A percentile compares a stretch with the other conserved stretches of the same genome.
phyloP scores from a whole-genome alignment of 2,797 vertebrate genomes.

The Polyboroides typus region DNA sequence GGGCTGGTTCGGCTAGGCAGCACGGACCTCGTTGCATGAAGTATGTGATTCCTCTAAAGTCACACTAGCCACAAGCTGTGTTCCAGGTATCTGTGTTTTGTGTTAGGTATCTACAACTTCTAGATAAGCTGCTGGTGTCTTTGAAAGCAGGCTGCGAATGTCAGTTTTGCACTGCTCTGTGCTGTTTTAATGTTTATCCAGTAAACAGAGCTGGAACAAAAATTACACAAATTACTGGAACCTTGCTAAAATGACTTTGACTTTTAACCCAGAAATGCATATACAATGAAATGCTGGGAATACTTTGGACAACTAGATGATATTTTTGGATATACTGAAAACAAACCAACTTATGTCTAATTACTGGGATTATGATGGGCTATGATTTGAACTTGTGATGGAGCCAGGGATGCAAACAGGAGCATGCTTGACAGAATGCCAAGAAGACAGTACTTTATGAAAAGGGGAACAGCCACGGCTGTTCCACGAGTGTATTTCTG shows the following conservation, averaged over 20 bases:
- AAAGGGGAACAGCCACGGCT: neutral
- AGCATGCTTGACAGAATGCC: constrained; percentile 42
- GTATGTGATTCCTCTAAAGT: neutral
- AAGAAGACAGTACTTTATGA: constrained; percentile 9
- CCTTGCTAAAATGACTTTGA: constrained; percentile 60
- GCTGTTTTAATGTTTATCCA: constrained; percentile 40
- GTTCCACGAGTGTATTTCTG: neutral
- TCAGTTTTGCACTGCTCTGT: neutral
- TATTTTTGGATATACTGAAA: constrained; percentile 56
- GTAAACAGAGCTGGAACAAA: constrained; percentile 49
- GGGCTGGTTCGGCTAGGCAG: neutral
- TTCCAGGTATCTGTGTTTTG: constrained; percentile 2
- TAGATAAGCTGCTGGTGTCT: constrained; percentile 24
- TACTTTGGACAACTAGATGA: constrained; percentile 28
- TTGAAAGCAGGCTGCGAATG: constrained; percentile 1
- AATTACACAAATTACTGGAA: constrained; percentile 54
- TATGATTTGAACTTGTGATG: constrained; percentile 60
- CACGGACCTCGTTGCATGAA: neutral
- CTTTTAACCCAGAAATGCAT: constrained; percentile 51
- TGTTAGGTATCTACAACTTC: neutral
- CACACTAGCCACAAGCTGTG: neutral
- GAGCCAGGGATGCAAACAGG: constrained; percentile 60
- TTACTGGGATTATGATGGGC: constrained; percentile 56
- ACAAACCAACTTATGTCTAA: constrained; percentile 55
- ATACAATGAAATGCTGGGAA: constrained; percentile 44